These are phyloP conservation scores for Engraulis encrasicolus DNA, from an alignment of 2,113 vertebrate species.

Conservation along the genomic window DNA sequence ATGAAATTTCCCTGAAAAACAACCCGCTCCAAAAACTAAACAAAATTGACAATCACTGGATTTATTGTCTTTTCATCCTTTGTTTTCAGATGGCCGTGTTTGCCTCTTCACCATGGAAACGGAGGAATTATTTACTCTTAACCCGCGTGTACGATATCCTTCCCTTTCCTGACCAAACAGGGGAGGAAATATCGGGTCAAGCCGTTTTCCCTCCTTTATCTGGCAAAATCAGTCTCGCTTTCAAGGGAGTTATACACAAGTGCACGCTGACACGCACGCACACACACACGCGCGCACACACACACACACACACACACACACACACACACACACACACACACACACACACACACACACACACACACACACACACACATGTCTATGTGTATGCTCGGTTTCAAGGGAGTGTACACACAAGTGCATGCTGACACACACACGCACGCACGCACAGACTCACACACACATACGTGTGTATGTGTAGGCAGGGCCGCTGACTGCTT, in stretches of 20 bases:
- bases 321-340: conserved; percentile 39
- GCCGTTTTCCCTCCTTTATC: conserved; percentile 74
- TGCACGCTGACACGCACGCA: background rate
- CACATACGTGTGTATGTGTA: no score
- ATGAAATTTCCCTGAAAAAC: conserved; percentile 77
- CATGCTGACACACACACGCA: no score
- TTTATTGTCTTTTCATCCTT: conserved; percentile 80
- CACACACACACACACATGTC: no score
- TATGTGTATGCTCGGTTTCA: no score
- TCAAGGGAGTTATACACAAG: conserved; percentile 50
- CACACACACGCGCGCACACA: conserved; percentile 39
- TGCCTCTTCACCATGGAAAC: conserved; percentile 83
- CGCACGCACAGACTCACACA: no score
- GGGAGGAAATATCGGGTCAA: conserved; percentile 79
- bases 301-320: conserved; percentile 39
- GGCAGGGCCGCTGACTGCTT: no score
- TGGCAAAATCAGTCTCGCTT: conserved; percentile 65
- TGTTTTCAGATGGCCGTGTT: conserved; percentile 73
- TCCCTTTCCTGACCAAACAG: conserved; percentile 78
- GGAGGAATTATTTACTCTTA: conserved; percentile 79
- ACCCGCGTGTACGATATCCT: conserved; percentile 71
- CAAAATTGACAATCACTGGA: conserved; percentile 82
- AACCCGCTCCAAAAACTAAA: conserved; percentile 80
- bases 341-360: no score
- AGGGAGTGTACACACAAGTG: no score